Evolutionary conservation across 92 coral and sea anemone genomes (phyloP), one percentile per base, ranked within the genome.

Genomic region (Phenganax marumi): DNA sequence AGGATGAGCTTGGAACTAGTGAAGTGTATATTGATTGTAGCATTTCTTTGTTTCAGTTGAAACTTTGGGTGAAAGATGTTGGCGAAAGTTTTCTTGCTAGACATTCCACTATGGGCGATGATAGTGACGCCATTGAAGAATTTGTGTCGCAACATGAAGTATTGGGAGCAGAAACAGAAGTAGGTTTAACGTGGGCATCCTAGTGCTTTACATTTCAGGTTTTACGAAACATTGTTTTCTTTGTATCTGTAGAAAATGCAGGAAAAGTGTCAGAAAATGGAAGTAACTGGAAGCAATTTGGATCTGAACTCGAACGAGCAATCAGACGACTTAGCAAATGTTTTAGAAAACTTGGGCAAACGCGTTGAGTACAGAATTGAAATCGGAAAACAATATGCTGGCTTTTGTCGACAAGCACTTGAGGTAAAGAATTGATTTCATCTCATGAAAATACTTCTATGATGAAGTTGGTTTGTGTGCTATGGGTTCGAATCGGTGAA

Each of bases 351-450:
- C 55, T 78, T 96, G 86, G 86, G 73, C 25, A 84, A 84, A 61
- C 88, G 97, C 8, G 85, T 96, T n/a, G 89, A 89, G 21, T 96
- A 85, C 91, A 87, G 99, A 81, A 88, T 96, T 60, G 72, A 87
- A 11, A 71, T 96, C 46, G 97, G 90, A 26, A 92, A 92, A 81
- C 87, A 91, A 86, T 92, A 89, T 87, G 91, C 87, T 81, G 97
- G 90, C 65, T 96, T 96, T 76, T 92, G 93, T 83, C 91, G 96
- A 47, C 99, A 96, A 78, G 84, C 89, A 49, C 89, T 90, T n/a
- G 78, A 89, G 91, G 97, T 93, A 81, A 85, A 89, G 52, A 23
- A 12, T 62, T 39, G 10, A 33, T 56, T 61, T 16, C 47, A 75
- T 48, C 10, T n/a, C 24, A 39, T 46, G 7, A 14, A 76, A 52